Conservation (phyloP, 2,888 invertebrate genomes). For the Drosophila paranaensis region DNA sequence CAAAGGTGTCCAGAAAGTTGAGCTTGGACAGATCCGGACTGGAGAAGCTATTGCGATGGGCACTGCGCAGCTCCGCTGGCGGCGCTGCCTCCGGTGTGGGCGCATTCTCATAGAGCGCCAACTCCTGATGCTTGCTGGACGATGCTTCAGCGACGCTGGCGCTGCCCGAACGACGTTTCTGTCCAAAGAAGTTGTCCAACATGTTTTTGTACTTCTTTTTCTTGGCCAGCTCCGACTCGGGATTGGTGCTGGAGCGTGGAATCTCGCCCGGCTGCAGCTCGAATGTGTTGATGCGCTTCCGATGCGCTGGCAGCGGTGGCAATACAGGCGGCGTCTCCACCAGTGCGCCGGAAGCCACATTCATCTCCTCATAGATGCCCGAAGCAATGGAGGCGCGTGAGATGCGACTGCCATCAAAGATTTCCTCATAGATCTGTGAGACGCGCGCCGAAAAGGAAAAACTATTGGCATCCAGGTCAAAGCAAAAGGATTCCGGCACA, state of each 20-base stretch:
- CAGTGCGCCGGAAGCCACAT: conserved; percentile 63
- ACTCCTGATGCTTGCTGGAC: conserved; percentile 2
- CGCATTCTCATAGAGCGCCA: conserved; percentile 62
- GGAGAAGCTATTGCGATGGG: conserved; percentile 84
- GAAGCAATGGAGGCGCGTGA: conserved; percentile 83
- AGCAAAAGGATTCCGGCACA: conserved; percentile 75
- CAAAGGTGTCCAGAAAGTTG: conserved; percentile 77
- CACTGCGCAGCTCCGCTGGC: conserved; percentile 42
- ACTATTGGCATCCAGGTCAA: conserved; percentile 57
- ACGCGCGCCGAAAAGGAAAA: conserved; percentile 80
- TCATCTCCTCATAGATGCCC: conserved; percentile 85
- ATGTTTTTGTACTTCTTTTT: conserved; percentile 83
- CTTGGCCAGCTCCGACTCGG: conserved; percentile 83
- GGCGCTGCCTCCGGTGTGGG: conserved; percentile 55
- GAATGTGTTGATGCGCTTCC: conserved; percentile 83
- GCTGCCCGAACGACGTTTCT: conserved; percentile 72
- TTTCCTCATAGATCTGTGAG: conserved; percentile 85
- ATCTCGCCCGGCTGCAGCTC: conserved; percentile 74
- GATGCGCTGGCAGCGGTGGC: conserved; percentile 82
- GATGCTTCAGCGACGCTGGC: conserved; percentile 69
- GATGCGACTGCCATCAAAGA: conserved; percentile 79
- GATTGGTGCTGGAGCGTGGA: conserved; percentile 83
- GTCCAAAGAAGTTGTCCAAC: conserved; percentile 81
- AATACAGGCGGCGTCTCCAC: conserved; percentile 64
- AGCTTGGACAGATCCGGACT: conserved; percentile 84